phyloP scores from a whole-genome alignment of 2,888 invertebrate genomes.

The Nomada fucata region DNA sequence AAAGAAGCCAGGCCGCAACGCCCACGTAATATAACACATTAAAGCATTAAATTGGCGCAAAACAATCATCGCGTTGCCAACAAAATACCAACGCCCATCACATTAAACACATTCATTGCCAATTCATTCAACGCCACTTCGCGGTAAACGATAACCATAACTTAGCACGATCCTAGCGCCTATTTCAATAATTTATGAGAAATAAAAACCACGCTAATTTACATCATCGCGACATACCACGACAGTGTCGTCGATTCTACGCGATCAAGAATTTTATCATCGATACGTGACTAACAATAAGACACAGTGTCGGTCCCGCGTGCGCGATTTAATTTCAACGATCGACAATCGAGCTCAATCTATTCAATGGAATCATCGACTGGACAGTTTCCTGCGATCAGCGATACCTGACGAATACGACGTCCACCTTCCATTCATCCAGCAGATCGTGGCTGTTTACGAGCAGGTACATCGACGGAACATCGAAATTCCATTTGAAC shows the following conservation, averaged over 20 bases:
- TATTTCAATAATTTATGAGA: neutral
- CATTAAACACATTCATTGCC: neutral
- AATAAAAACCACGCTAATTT: neutral
- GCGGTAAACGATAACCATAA: neutral
- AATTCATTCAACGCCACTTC: neutral
- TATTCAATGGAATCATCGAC: constrained; percentile 8
- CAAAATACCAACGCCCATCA: neutral
- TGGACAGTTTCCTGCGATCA: constrained; percentile 6
- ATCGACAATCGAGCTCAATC: neutral
- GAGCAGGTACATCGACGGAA: neutral
- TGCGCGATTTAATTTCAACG: neutral
- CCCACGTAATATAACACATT: too few relatives aligned
- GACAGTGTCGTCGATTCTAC: neutral
- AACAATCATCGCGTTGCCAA: neutral
- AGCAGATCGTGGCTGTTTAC: neutral
- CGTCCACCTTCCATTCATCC: too few relatives aligned
- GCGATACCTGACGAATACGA: neutral
- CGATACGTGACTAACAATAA: neutral
- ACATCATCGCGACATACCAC: neutral
- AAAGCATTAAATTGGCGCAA: constrained; percentile 22
- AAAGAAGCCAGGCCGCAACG: neutral
- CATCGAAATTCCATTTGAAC: constrained; percentile 35
- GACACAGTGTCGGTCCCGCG: neutral
- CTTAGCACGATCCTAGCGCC: neutral
- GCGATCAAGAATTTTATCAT: neutral